Evolutionary conservation across 30 jellyfish, hydroid and myxozoan species (phyloP).

Genomic region (Turritopsis dohrnii): DNA sequence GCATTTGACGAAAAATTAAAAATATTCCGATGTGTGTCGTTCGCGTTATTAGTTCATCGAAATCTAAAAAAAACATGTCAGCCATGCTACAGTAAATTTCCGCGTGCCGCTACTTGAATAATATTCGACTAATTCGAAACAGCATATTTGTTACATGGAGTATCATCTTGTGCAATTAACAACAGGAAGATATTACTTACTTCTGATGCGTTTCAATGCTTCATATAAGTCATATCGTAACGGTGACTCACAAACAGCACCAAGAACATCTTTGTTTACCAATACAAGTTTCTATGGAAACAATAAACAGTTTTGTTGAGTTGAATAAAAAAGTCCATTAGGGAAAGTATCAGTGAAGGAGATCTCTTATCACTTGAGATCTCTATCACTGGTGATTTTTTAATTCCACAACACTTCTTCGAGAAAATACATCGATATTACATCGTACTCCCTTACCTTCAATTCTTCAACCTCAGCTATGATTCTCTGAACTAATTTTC

Average conservation of each 20-base stretch:
- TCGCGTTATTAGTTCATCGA: conserved; percentile 66
- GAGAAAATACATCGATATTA: too few species aligned
- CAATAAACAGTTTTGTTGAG: too few species aligned
- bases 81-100: not conserved
- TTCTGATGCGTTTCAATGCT: conserved; percentile 43
- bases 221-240: conserved; percentile 42
- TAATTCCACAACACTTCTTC: too few species aligned
- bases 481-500: conserved; percentile 72
- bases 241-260: conserved; percentile 46
- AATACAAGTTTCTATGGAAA: conserved; percentile 56
- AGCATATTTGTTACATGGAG: not conserved
- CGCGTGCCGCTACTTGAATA: not conserved
- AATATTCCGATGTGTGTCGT: conserved; percentile 77
- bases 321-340: too few species aligned
- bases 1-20: conserved; percentile 61
- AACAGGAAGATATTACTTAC: conserved; percentile 31
- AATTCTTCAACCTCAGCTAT: conserved; percentile 69
- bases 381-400: not conserved
- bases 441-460: conserved; percentile 40
- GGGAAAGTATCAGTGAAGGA: not conserved
- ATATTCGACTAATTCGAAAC: not conserved
- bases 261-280: conserved; percentile 68
- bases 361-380: not conserved
- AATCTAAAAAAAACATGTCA: conserved; percentile 28
- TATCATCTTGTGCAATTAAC: not conserved